Conservation (phyloP, 2,888 invertebrate genomes). For the Diarsia brunnea region DNA sequence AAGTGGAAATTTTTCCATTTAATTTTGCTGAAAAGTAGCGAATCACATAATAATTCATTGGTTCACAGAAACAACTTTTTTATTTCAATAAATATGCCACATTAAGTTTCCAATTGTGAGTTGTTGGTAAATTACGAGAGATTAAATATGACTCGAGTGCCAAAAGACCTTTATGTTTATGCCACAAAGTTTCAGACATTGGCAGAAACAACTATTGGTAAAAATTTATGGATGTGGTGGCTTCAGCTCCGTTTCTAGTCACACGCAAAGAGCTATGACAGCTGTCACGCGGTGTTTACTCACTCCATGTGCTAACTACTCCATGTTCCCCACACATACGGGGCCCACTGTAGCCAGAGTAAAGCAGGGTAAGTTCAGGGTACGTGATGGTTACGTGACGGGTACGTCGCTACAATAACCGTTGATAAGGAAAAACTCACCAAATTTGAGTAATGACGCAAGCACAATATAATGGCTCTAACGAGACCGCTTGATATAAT, state of each 20-base stretch:
- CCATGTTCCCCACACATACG: not conserved
- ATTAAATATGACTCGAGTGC: not conserved
- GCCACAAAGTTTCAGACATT: too few relatives aligned
- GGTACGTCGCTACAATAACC: conserved; percentile 62
- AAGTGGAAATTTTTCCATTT: not conserved
- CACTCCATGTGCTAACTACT: conserved; percentile 20
- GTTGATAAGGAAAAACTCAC: conserved; percentile 78
- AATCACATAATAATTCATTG: not conserved
- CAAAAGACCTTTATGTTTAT: not conserved
- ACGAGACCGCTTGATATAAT: conserved; percentile 67
- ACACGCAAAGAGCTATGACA: not conserved
- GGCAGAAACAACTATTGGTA: too few relatives aligned
- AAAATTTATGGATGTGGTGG: too few relatives aligned
- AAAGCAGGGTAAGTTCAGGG: conserved; percentile 38
- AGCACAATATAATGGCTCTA: conserved; percentile 71
- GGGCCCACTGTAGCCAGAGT: conserved; percentile 27
- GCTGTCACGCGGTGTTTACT: not conserved
- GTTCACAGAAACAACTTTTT: not conserved
- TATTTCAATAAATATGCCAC: not conserved
- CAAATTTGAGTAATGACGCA: conserved; percentile 72
- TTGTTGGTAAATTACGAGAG: too few relatives aligned
- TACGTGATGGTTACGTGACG: conserved; percentile 34
- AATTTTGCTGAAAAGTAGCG: not conserved
- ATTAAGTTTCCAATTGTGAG: too few relatives aligned
- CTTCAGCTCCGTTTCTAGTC: not conserved